phyloP scores from a whole-genome alignment of 2,888 invertebrate genomes.

The Ctena decussata region DNA sequence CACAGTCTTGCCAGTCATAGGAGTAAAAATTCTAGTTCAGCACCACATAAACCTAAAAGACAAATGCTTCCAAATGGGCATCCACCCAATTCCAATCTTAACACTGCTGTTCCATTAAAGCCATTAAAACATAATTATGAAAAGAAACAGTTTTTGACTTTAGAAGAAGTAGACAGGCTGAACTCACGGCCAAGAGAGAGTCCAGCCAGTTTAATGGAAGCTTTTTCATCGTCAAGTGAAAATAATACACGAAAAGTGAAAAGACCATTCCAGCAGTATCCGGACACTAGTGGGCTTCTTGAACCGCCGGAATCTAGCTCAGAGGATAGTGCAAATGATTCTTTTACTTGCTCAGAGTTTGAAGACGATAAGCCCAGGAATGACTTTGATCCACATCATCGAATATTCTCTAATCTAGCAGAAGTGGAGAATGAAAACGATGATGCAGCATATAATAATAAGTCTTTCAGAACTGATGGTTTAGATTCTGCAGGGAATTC shows the following conservation, averaged over 20 bases:
- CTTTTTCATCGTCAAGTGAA: conserved; percentile 93
- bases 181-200: conserved; percentile 94
- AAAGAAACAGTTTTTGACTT: conserved; percentile 89
- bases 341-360: conserved; percentile 99
- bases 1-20: conserved; percentile 81
- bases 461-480: conserved; percentile 90
- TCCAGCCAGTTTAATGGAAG: conserved; percentile 96
- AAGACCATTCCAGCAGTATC: conserved; percentile 66
- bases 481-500: conserved; percentile 98
- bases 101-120: background rate
- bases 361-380: conserved; percentile 90
- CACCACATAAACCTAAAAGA: conserved; percentile 68
- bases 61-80: conserved; percentile 71
- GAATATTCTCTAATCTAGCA: conserved; percentile 89
- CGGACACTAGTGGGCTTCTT: conserved; percentile 85
- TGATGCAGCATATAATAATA: conserved; percentile 72
- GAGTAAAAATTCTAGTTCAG: conserved; percentile 78
- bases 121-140: conserved; percentile 61
- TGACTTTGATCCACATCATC: conserved; percentile 88
- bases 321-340: conserved; percentile 97
- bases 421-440: conserved; percentile 84
- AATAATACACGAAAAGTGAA: conserved; percentile 76
- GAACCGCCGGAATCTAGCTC: conserved; percentile 88
- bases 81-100: conserved; percentile 42
- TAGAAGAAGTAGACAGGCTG: conserved; percentile 96